Evolutionary conservation across 1,140 invertebrate species (phyloP), one percentile per base, ranked within the genome.

Genomic region (Drosophila lacertosa): DNA sequence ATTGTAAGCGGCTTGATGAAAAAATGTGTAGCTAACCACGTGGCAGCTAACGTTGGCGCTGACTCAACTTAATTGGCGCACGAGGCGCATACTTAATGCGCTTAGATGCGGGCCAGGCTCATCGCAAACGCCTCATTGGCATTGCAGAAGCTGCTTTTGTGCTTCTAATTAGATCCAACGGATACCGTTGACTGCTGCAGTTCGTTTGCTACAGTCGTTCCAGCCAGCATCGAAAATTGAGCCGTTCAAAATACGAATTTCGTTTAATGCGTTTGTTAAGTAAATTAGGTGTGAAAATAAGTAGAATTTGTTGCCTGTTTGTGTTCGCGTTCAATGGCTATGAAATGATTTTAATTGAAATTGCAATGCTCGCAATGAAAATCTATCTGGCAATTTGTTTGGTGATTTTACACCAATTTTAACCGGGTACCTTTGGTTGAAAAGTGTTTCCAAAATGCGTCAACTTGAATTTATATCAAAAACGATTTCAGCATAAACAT

Each of bases 81-180:
- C 77, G 81, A 70, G 73, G 82, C 81, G 81, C 81, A 86, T 86
- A 86, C 81, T 77, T 84, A 84, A 84, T 84, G 81, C 80, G 80
- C 80, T 84, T 84, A 84, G 76, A 76, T 65, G 78, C 67, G 64
- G 72, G 44, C 59, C 58, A 55, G 44, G 73, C 62, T 55, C 51
- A 66, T 53, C 45, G 67, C 55, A 59, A 13, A 11, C 29, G 48
- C 48, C 47, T 45, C 47, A 77, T 69, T 50, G 57, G 45, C 50
- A 53, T 24, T 74, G 58, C 75, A 73, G 59, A 71, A 79, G 72
- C 72, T 42, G 67, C 75, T 67, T 66, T 69, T 64, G 76, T 44
- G 39, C 57, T 77, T 66, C 77, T 86, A 84, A 84, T 84, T 84
- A 84, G 83, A 86, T 84, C 60, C 71, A 65, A 55, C 44, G 75